Conservation (phyloP, 2,113 vertebrate species). For the Hymenochirus boettgeri region DNA sequence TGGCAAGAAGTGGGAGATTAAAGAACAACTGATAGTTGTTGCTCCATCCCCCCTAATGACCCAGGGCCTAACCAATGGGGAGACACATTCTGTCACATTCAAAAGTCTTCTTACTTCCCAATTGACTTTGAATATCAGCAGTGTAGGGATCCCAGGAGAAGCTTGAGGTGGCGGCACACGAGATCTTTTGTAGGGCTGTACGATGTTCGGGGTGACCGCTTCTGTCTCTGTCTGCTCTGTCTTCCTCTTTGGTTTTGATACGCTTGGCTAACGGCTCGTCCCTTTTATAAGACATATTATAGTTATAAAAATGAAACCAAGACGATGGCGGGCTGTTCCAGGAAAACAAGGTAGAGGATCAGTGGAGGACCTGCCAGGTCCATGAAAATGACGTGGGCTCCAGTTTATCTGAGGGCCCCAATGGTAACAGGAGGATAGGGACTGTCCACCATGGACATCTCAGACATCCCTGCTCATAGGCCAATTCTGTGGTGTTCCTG, state of each 20-base stretch:
- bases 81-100: no score
- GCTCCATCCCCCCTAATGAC: no score
- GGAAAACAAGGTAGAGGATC: conserved; percentile 48
- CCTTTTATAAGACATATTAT: conserved; percentile 63
- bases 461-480: conserved; percentile 53
- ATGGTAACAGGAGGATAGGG: conserved; percentile 48
- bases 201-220: neutral
- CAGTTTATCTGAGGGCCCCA: conserved; percentile 51
- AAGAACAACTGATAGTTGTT: no score
- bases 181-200: conserved; percentile 42
- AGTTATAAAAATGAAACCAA: conserved; percentile 58
- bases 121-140: neutral
- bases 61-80: no score
- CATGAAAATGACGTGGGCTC: conserved; percentile 47
- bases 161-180: conserved; percentile 36
- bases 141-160: conserved; percentile 17
- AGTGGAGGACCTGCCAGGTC: conserved; percentile 50
- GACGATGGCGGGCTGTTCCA: conserved; percentile 49
- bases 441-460: conserved; percentile 63
- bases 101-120: no score
- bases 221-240: conserved; percentile 4
- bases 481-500: conserved; percentile 53
- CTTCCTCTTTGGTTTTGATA: conserved; percentile 58
- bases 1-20: no score
- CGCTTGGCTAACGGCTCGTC: conserved; percentile 71